Evolutionary conservation across 1,140 invertebrate genomes (phyloP).

Genomic region (Palaemon carinicauda): DNA sequence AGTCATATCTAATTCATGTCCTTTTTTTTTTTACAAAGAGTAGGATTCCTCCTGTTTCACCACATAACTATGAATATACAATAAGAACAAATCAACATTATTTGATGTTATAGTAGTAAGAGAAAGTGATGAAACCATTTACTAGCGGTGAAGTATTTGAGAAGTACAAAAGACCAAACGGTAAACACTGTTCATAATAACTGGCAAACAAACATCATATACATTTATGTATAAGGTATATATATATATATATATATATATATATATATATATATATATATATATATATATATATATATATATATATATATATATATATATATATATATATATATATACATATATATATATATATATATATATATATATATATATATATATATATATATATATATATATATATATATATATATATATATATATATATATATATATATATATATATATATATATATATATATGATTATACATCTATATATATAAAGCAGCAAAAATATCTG

Average conservation of each 20-base stretch:
- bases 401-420: background rate
- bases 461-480: background rate
- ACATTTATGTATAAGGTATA: background rate
- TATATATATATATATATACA: background rate
- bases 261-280: background rate
- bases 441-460: background rate
- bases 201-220: too few species aligned
- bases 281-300: conserved; percentile 2
- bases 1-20: too few species aligned
- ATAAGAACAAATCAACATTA: too few species aligned
- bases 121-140: too few species aligned
- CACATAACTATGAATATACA: too few species aligned
- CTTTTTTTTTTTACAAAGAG: too few species aligned
- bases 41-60: too few species aligned
- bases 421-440: background rate
- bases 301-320: background rate
- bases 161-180: too few species aligned
- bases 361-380: background rate
- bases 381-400: background rate
- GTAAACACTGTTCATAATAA: too few species aligned
- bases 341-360: background rate
- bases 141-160: too few species aligned
- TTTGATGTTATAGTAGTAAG: too few species aligned
- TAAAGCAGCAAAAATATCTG: too few species aligned
- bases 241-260: background rate